These are phyloP conservation scores for Oopsacas minuta DNA, from an alignment of 37 sponge, comb jelly and placozoan species.

Conservation along the genomic window DNA sequence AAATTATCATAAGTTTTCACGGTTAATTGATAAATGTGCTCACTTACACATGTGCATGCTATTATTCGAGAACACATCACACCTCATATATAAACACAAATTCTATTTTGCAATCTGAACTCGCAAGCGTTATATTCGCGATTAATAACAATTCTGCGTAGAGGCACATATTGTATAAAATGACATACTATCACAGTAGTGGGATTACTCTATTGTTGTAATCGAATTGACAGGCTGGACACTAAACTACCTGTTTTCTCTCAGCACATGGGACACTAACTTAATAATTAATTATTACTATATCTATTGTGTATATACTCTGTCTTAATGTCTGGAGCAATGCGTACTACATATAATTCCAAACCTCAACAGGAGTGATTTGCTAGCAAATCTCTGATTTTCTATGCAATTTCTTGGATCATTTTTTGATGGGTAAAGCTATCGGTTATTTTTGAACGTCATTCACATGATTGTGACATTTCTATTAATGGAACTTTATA, in stretches of 20 bases:
- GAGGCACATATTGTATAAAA: neutral
- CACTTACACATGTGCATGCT: too few species aligned
- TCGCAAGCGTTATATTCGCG: neutral
- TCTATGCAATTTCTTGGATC: neutral
- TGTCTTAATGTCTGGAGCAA: neutral
- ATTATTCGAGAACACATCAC: too few species aligned
- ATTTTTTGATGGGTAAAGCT: neutral
- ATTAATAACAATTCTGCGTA: neutral
- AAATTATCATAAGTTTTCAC: too few species aligned
- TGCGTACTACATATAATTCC: slow-evolving; percentile 8
- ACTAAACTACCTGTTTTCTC: neutral
- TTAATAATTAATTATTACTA: neutral
- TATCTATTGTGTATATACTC: neutral
- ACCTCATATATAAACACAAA: neutral
- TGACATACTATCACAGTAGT: neutral
- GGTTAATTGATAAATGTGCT: too few species aligned
- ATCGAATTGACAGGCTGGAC: neutral
- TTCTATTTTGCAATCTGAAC: neutral
- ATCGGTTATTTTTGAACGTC: neutral
- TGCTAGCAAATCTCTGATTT: neutral
- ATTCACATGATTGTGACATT: neutral
- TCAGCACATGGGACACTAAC: neutral
- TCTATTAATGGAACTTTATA: too few species aligned
- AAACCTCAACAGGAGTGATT: slow-evolving; percentile 5
- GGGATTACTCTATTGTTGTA: neutral